Evolutionary conservation across 2,888 invertebrate species (phyloP), one percentile per base, ranked within the genome.

Genomic region (Scaptomyza cyrtandrae): DNA sequence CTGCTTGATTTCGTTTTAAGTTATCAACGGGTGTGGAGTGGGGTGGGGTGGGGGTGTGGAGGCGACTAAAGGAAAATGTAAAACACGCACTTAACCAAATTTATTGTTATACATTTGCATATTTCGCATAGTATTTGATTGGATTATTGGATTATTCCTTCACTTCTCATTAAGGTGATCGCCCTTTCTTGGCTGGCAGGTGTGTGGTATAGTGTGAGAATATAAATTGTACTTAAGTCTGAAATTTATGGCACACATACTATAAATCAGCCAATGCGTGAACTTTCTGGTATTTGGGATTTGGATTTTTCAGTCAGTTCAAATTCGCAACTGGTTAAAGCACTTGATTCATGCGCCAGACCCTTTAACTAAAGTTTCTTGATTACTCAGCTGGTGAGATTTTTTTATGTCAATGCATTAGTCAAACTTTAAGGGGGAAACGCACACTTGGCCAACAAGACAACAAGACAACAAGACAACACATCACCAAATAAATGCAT

Each of bases 41-140:
- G n/a, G n/a, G n/a, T n/a, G n/a, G 29, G 7, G 7, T 0, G 29
- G 29, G 27, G 2, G 29, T 1, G 7, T 6, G 29, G 29, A 9
- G 33, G 33, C n/a, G 37, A 2, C 39, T 14, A 9, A 14, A 14
- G 14, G 76, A 69, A 78, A 75, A 78, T 70, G 79, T 78, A 66
- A 76, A 75, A 76, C 75, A 76, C 65, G 76, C 79, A 75, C 59
- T 75, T 56, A 58, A 62, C 48, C 61, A 46, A 80, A 86, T 86
- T 80, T 86, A 84, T 84, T 66, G 81, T 57, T 59, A 65, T 24
- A 56, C 81, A 86, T 86, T 86, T 84, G 78, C 78, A 80, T 86
- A 83, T 78, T 78, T 86, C 13, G 60, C 68, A 49, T 72, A 61
- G 49, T 78, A 69, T 61, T 86, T 86, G 46, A 62, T 82, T 79